phyloP scores from a whole-genome alignment of 2,797 vertebrate species.

The Vespertilio murinus region DNA sequence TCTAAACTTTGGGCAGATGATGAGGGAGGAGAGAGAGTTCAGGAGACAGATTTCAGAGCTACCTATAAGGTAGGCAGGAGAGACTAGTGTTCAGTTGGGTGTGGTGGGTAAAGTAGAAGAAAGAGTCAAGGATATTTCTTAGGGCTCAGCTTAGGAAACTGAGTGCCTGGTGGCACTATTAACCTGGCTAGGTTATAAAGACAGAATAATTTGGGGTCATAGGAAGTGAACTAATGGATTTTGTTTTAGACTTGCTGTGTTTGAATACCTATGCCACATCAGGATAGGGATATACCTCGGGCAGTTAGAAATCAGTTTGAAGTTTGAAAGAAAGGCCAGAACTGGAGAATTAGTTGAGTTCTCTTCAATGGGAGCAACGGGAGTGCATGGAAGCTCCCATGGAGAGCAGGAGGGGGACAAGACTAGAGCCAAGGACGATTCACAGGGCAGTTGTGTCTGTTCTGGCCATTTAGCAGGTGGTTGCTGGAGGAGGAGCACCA shows the following conservation, averaged over 20 bases:
- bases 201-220: background rate
- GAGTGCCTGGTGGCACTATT: background rate
- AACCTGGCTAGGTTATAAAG: background rate
- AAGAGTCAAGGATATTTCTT: background rate
- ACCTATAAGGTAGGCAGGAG: background rate
- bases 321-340: background rate
- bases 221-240: background rate
- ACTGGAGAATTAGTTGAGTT: background rate
- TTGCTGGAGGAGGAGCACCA: conserved; percentile 33
- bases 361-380: background rate
- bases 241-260: background rate
- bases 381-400: background rate
- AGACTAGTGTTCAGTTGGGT: background rate
- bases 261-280: background rate
- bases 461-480: conserved; percentile 21
- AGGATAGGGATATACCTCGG: background rate
- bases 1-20: background rate
- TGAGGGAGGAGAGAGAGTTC: background rate
- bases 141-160: background rate
- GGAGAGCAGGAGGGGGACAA: background rate
- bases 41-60: background rate
- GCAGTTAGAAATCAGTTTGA: background rate
- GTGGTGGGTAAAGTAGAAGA: background rate
- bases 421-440: background rate
- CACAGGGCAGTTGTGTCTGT: background rate